Conservation (phyloP, 1,140 invertebrate genomes). For the Papilio polyxenes region DNA sequence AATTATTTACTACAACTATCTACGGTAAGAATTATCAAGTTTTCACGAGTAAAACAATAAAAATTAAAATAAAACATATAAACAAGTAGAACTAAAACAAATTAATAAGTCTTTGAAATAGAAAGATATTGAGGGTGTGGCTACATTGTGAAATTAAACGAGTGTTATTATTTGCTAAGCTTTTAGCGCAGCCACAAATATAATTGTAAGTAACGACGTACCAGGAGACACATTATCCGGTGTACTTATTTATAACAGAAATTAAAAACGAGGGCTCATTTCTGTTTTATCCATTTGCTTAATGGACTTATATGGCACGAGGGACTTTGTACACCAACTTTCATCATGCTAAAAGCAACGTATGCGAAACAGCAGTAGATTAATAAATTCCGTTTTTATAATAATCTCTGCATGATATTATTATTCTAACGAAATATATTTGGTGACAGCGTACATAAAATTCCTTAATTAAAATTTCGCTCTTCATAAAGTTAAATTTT, state of each 20-base stretch:
- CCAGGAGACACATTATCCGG: conserved; percentile 61
- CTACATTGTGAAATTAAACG: conserved; percentile 8
- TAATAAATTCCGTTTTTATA: conserved; percentile 68
- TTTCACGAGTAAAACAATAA: background rate
- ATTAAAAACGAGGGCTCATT: conserved; percentile 77
- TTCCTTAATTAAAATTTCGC: conserved; percentile 12
- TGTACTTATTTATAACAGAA: conserved; percentile 74
- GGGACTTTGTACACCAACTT: conserved; percentile 72
- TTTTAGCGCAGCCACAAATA: conserved; percentile 21
- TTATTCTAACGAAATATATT: conserved; percentile 42
- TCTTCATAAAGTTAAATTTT: background rate
- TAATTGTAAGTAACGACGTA: conserved; percentile 30
- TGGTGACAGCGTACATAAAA: conserved; percentile 25
- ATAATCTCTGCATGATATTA: conserved; percentile 38
- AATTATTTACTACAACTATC: no score
- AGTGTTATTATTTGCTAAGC: conserved; percentile 8
- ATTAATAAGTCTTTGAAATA: background rate
- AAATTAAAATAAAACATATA: background rate
- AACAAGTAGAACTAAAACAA: background rate
- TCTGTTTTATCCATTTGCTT: conserved; percentile 75
- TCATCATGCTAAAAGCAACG: conserved; percentile 78
- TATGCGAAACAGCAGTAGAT: conserved; percentile 73
- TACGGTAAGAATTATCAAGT: no score
- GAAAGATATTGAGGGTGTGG: background rate
- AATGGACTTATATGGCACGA: conserved; percentile 76